Percentiles rank a stretch among this genome's conserved stretches.
Evolutionary conservation across 1,140 invertebrate genomes (phyloP).

Genomic region (Heliconius hewitsoni): DNA sequence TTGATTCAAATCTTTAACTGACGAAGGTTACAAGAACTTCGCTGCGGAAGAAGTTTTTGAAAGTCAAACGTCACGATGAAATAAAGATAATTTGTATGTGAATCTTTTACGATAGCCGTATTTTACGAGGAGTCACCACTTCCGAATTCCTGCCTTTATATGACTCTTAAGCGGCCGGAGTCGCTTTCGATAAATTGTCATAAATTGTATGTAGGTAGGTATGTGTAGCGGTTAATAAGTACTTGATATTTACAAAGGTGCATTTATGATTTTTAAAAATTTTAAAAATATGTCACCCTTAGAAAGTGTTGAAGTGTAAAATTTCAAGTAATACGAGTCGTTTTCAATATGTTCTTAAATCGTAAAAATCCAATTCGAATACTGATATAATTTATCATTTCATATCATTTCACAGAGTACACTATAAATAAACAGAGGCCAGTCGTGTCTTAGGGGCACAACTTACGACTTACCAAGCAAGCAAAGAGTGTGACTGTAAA

Average conservation of each 20-base stretch:
- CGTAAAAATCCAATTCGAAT: too few relatives aligned
- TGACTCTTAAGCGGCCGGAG: background rate
- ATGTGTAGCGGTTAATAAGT: background rate
- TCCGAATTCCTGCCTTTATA: background rate
- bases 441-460: too few relatives aligned
- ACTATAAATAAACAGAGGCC: too few relatives aligned
- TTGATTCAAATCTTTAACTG: constrained; percentile 26
- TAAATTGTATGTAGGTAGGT: background rate
- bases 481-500: too few relatives aligned
- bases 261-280: background rate
- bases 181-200: background rate
- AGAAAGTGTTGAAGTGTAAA: background rate
- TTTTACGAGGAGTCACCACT: constrained; percentile 4
- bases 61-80: constrained; percentile 21
- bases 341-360: background rate
- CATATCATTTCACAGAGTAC: too few relatives aligned
- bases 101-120: constrained; percentile 4
- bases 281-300: background rate
- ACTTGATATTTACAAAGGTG: background rate
- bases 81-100: constrained; percentile 22
- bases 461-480: too few relatives aligned
- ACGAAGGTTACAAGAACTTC: constrained; percentile 20
- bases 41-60: constrained; percentile 16
- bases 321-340: background rate
- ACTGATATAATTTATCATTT: too few relatives aligned